A percentile compares a stretch with the other conserved stretches of the same genome.
phyloP scores from a whole-genome alignment of 2,113 vertebrate species.

The Lepidothrix coronata region DNA sequence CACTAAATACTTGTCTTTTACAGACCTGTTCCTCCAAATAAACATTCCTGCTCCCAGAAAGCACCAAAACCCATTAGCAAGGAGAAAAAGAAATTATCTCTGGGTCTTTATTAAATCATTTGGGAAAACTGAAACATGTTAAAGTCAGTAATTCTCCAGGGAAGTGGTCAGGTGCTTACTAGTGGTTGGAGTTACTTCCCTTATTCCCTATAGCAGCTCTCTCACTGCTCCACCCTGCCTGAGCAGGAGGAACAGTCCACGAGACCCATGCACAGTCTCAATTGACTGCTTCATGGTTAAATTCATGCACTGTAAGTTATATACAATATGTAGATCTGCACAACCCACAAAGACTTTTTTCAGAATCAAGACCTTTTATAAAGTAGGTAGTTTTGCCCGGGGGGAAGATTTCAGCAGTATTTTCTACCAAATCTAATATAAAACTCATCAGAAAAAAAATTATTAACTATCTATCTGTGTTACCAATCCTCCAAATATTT shows the following conservation, averaged over 20 bases:
- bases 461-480: background rate
- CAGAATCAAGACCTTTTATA: background rate
- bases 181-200: background rate
- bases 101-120: background rate
- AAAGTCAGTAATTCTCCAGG: background rate
- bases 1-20: background rate
- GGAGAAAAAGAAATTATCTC: background rate
- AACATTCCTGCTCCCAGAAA: background rate
- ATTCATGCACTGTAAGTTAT: background rate
- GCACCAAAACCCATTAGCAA: background rate
- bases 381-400: background rate
- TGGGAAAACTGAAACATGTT: background rate
- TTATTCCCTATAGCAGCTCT: background rate
- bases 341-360: background rate
- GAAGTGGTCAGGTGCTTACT: background rate
- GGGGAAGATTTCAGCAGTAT: background rate
- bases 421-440: background rate
- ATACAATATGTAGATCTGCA: background rate
- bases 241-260: background rate
- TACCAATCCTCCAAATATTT: background rate
- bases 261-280: background rate
- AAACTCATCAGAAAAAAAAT: background rate
- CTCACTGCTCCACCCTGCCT: background rate
- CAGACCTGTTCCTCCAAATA: background rate
- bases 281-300: background rate